Evolutionary conservation across 2,113 vertebrate genomes (phyloP).

Genomic region (Ptychochromis oligacanthus): DNA sequence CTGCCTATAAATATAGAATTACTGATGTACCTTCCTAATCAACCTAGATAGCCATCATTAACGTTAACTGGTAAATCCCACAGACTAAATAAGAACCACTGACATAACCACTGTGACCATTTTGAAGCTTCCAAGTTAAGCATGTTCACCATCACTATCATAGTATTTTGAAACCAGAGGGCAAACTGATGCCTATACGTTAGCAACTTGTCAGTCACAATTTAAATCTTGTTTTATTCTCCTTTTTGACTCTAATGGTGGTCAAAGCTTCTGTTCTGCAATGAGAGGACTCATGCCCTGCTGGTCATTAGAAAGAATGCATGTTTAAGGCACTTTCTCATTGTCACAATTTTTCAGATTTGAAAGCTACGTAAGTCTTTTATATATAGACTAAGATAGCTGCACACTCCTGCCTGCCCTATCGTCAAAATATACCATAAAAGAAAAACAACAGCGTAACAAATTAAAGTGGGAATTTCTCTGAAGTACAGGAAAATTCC

Average conservation of each 20-base stretch:
- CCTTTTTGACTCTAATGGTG: not conserved
- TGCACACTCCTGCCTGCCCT: not conserved
- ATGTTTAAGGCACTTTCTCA: not conserved
- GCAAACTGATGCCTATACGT: not conserved
- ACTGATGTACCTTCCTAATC: not conserved
- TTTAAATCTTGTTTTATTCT: too few relatives aligned
- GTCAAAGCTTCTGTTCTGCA: not conserved
- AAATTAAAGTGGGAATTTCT: too few relatives aligned
- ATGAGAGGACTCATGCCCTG: not conserved
- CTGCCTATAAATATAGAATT: not conserved
- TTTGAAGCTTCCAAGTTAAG: not conserved
- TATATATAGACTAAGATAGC: not conserved
- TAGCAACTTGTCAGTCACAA: not conserved
- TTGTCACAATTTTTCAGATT: not conserved
- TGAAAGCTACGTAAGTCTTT: not conserved
- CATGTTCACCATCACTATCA: not conserved
- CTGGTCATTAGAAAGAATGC: not conserved
- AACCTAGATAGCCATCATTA: not conserved
- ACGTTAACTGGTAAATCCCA: not conserved
- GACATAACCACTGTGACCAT: not conserved
- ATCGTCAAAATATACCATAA: not conserved
- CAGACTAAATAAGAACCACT: not conserved
- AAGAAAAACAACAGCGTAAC: not conserved
- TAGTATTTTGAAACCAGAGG: not conserved
- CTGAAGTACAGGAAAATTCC: not conserved